These are phyloP conservation scores for Lerema accius DNA, from an alignment of 1,140 invertebrate genomes.

Conservation along the genomic window DNA sequence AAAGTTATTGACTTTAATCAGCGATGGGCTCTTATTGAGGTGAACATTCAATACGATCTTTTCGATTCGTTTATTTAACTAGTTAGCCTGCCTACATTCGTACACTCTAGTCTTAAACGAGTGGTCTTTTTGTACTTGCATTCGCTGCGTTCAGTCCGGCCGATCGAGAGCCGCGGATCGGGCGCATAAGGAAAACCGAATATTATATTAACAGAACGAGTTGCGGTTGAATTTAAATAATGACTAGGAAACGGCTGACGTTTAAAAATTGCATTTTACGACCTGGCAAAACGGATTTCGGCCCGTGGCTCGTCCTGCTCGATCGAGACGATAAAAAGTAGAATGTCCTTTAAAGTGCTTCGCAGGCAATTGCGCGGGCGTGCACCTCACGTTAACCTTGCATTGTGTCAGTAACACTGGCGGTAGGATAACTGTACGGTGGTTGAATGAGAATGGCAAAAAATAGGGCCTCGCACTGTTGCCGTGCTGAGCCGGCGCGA, in stretches of 20 bases:
- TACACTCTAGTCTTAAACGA: slow-evolving; percentile 16
- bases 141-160: slow-evolving; percentile 10
- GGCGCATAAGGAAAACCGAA: slow-evolving; percentile 28
- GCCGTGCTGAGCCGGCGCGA: background rate
- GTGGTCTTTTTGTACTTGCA: slow-evolving; percentile 23
- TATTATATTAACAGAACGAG: slow-evolving; percentile 28
- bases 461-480: slow-evolving; percentile 39
- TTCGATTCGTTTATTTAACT: slow-evolving; percentile 34
- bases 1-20: slow-evolving; percentile 49
- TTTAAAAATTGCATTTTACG: slow-evolving; percentile 41
- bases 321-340: slow-evolving; percentile 57
- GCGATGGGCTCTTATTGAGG: slow-evolving; percentile 40
- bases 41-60: slow-evolving; percentile 35
- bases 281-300: slow-evolving; percentile 48
- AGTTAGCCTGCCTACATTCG: slow-evolving; percentile 25
- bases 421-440: slow-evolving; percentile 74
- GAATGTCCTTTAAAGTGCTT: slow-evolving; percentile 68
- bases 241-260: slow-evolving; percentile 49
- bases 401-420: slow-evolving; percentile 77
- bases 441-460: slow-evolving; percentile 70
- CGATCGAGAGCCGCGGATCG: slow-evolving; percentile 1
- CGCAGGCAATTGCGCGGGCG: slow-evolving; percentile 59
- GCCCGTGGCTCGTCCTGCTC: slow-evolving; percentile 46
- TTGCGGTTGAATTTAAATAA: slow-evolving; percentile 42
- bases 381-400: slow-evolving; percentile 75